Base-by-base conservation (phyloP, 2,888 invertebrate genomes). In the Blastobasis adustella region DNA sequence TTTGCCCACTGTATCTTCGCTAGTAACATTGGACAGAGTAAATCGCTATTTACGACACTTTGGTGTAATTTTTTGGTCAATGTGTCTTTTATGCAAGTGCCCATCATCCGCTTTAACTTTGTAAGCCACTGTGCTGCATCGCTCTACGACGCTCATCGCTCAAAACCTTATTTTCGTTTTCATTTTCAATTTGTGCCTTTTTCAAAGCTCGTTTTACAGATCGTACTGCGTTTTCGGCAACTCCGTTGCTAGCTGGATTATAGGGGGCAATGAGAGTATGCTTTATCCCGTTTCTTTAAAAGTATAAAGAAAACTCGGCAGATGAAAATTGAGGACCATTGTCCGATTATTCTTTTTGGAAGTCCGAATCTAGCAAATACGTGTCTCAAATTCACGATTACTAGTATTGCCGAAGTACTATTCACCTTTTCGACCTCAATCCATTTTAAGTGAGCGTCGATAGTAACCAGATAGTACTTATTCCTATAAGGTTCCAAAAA, bases 401-500 rank as follows among this genome's bases (percentile, higher is more conserved):
- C 49, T 0, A 50, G 37, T 1, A 7, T n/a, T 23, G 59, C 55
- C 3, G 58, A 50, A 7, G 50, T 56, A 5, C 38, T 49, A 6
- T 37, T 52, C 5, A 58, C 44, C 43, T 55, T 46, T 56, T 55
- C 56, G 8, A 44, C 61, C 37, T 63, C 62, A 5, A 63, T 50
- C 62, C 63, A 62, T 49, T 62, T 61, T 4, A 57, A 57, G 42
- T 62, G 55, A 0, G 61, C 61, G 37, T 65, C 62, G 0, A 61
- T 51, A 3, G 59, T 39, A 5, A 62, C 45, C 37, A 62, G 46
- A 49, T 60, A 64, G n/a, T 58, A 54, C 10, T 46, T 56, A 49
- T 56, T 56, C 44, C 44, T 37, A 37, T 53, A 56, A 5, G 59
- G 57, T 5, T 56, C 58, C 6, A 56, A 38, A 48, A 54, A 59